Conservation (phyloP, 2,113 vertebrate genomes). For the Pelecanus crispus region DNA sequence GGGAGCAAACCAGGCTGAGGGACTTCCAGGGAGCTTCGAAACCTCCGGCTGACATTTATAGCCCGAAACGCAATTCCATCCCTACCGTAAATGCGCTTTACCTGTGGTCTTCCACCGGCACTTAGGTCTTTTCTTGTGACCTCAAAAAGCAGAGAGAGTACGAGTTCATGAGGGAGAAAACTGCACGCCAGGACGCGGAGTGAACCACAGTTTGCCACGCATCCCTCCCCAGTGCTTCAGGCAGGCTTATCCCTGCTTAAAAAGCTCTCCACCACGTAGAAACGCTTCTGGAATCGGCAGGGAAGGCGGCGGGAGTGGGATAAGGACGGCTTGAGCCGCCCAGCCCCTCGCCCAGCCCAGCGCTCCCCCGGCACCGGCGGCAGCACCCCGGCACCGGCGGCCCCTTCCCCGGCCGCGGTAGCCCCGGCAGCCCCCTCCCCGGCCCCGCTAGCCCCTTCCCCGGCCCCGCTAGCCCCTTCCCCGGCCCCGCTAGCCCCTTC, state of each 20-base stretch:
- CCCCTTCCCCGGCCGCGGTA: no score
- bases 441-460: no score
- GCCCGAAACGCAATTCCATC: fast-evolving
- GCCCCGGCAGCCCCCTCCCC: neutral
- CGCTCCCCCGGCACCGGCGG: neutral
- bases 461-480: no score
- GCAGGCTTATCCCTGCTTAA: neutral
- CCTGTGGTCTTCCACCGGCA: fast-evolving
- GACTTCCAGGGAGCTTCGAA: neutral
- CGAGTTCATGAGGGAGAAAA: fast-evolving
- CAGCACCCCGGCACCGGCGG: no score
- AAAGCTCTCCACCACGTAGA: fast-evolving
- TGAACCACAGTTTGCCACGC: fast-evolving
- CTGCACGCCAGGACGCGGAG: fast-evolving
- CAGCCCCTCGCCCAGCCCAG: neutral
- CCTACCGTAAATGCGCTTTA: fast-evolving
- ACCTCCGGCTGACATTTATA: fast-evolving
- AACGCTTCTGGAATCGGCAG: fast-evolving
- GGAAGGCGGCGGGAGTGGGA: no score
- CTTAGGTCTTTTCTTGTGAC: fast-evolving
- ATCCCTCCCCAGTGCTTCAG: neutral
- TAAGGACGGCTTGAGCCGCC: no score
- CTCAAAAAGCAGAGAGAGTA: fast-evolving
- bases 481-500: no score
- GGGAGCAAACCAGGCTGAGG: fast-evolving